A percentile compares a stretch with the other conserved stretches of the same genome.
These are phyloP conservation scores for Leptopilina boulardi DNA, from an alignment of 1,140 invertebrate species.

Conservation along the genomic window DNA sequence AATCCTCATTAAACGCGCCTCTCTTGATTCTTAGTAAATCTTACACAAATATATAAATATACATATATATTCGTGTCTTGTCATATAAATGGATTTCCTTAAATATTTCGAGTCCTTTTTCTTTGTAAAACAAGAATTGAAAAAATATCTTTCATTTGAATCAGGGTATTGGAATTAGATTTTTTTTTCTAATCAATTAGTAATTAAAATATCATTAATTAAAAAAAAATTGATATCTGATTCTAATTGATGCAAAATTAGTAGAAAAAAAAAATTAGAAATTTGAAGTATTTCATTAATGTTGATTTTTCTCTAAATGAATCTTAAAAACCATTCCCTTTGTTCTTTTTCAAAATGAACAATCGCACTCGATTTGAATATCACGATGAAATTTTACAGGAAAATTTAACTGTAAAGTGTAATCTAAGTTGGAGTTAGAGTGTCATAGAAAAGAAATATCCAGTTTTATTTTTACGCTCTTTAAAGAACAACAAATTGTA, in stretches of 20 bases:
- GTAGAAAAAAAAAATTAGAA: neutral
- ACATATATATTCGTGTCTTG: slow-evolving; percentile 10
- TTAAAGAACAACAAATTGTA: slow-evolving; percentile 69
- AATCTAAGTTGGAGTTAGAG: slow-evolving; percentile 64
- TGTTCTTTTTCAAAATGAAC: neutral
- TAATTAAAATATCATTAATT: too few relatives aligned
- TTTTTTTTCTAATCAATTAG: neutral
- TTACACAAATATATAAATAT: slow-evolving; percentile 20
- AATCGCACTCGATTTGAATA: slow-evolving; percentile 52
- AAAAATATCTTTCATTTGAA: neutral
- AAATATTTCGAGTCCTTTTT: too few relatives aligned
- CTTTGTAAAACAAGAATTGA: too few relatives aligned
- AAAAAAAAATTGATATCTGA: too few relatives aligned
- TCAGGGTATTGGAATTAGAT: slow-evolving; percentile 1
- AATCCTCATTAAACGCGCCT: slow-evolving; percentile 16
- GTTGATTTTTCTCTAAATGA: neutral
- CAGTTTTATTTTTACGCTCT: slow-evolving; percentile 71
- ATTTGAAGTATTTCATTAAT: too few relatives aligned
- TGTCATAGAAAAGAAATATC: slow-evolving; percentile 64
- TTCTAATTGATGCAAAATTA: too few relatives aligned
- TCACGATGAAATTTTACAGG: slow-evolving; percentile 37
- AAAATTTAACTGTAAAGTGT: slow-evolving; percentile 71
- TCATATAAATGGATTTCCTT: slow-evolving; percentile 47
- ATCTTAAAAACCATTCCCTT: neutral
- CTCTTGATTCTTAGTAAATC: slow-evolving; percentile 6